Evolutionary conservation across 1,140 invertebrate species (phyloP), one percentile per base, ranked within the genome.

Genomic region (Carposina sasakii): DNA sequence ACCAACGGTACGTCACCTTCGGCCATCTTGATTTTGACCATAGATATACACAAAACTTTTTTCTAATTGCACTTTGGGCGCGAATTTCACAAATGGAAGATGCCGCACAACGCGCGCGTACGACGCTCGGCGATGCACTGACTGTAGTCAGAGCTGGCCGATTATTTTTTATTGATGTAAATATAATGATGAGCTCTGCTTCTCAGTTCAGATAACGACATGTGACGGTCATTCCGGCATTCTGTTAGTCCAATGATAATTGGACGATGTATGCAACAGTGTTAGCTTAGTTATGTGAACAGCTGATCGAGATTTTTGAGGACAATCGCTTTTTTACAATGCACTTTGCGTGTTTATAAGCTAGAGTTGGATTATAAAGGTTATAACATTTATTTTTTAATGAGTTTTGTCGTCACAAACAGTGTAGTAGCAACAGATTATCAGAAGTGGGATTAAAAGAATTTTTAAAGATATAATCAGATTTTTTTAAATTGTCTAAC

Each of bases 161-260:
- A 71, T 73, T 75, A 73, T 71, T 72, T n/a, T 76, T 76, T 41
- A 78, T 79, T 76, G 65, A 76, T 77, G 76, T 71, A 71, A 71
- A 71, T 71, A 58, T 65, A 70, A 67, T 67, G 71, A 75, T 72
- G 71, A 67, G 63, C 63, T 46, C 48, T 56, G 54, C 51, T 22
- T 30, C 48, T 28, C 49, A 50, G 31, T 58, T 58, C 60, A 71
- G 73, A 82, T 79, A 81, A 79, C 24, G n/a, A n/a, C 74, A 74
- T 69, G 60, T 69, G 71, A 67, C 66, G 69, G 62, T 51, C 68
- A 55, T 39, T 60, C 54, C 39, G 56, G 41, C 55, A 44, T 13
- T 37, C 20, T 54, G 56, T 65, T 63, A 57, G 67, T 71, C 67
- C 72, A 68, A 61, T 76, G 78, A 82, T 81, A 81, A 81, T 73